A percentile compares a stretch with the other conserved stretches of the same genome.
These are phyloP conservation scores for Aythya baeri DNA, from an alignment of 2,113 vertebrate genomes.

Conservation along the genomic window DNA sequence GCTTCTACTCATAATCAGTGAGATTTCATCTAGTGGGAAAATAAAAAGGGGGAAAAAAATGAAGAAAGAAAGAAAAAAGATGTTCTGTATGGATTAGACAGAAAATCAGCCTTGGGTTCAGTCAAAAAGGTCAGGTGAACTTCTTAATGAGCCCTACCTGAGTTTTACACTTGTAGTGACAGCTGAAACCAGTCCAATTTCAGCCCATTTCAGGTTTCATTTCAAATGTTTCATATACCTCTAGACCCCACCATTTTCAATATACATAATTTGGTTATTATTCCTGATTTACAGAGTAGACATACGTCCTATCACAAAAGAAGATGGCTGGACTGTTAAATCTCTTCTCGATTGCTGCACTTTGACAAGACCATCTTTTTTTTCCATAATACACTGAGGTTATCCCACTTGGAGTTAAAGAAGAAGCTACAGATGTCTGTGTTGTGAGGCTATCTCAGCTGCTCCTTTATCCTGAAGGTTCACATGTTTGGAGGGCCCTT, in stretches of 20 bases:
- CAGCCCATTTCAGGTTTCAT: conserved; percentile 2
- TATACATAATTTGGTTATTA: background rate
- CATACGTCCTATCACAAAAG: background rate
- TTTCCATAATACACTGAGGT: background rate
- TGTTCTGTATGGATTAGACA: conserved; percentile 17
- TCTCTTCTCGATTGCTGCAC: background rate
- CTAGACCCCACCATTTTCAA: background rate
- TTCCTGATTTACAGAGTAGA: background rate
- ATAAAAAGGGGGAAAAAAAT: too few relatives aligned
- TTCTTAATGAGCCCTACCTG: conserved; percentile 56
- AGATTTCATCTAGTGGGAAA: background rate
- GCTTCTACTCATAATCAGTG: conserved; percentile 38
- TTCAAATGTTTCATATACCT: conserved; percentile 1
- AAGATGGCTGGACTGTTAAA: background rate
- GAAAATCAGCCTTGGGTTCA: conserved; percentile 36
- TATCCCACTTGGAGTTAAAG: background rate
- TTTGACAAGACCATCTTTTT: background rate
- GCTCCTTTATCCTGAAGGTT: background rate
- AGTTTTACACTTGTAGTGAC: background rate
- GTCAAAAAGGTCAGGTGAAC: conserved; percentile 45
- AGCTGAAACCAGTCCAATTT: conserved; percentile 33
- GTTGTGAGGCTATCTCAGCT: background rate
- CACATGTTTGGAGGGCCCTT: fast-evolving
- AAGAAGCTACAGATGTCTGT: background rate
- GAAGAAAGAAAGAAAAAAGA: background rate